These are phyloP conservation scores for Zophobas atratus DNA, from an alignment of 1,140 invertebrate genomes.

Conservation along the genomic window DNA sequence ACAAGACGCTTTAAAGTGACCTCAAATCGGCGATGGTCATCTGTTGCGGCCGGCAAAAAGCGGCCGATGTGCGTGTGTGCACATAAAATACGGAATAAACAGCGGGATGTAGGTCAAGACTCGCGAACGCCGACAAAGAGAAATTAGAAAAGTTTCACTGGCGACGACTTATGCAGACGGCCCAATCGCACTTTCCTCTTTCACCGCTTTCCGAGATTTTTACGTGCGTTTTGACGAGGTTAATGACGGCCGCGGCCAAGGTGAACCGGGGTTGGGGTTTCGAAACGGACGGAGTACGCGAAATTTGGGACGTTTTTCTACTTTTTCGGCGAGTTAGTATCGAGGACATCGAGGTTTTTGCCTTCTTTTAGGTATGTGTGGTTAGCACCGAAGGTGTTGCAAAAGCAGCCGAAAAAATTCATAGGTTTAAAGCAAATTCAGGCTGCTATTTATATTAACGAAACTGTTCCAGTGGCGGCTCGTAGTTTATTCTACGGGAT, in stretches of 20 bases:
- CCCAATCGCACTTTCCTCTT: conserved; percentile 80
- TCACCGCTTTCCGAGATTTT: conserved; percentile 83
- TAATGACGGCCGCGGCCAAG: conserved; percentile 14
- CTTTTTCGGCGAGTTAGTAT: no score
- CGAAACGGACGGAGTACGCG: neutral
- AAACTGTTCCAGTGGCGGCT: no score
- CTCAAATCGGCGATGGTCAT: conserved; percentile 5
- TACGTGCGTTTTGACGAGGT: conserved; percentile 13
- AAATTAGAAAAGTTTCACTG: conserved; percentile 50
- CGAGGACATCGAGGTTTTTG: no score
- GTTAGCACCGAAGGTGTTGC: no score
- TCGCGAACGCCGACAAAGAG: conserved; percentile 46
- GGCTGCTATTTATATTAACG: no score
- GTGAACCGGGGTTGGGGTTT: neutral
- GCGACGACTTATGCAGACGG: neutral
- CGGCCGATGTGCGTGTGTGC: conserved; percentile 16
- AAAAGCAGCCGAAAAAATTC: no score
- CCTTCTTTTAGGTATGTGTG: no score
- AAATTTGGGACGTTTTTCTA: neutral
- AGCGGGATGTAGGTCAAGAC: conserved; percentile 45
- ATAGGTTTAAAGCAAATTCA: no score
- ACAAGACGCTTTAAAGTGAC: conserved; percentile 9
- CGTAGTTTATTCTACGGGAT: no score
- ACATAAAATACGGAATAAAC: conserved; percentile 29
- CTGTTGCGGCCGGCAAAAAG: conserved; percentile 12